Conservation (phyloP, 2,113 vertebrate genomes). For the Riparia riparia region DNA sequence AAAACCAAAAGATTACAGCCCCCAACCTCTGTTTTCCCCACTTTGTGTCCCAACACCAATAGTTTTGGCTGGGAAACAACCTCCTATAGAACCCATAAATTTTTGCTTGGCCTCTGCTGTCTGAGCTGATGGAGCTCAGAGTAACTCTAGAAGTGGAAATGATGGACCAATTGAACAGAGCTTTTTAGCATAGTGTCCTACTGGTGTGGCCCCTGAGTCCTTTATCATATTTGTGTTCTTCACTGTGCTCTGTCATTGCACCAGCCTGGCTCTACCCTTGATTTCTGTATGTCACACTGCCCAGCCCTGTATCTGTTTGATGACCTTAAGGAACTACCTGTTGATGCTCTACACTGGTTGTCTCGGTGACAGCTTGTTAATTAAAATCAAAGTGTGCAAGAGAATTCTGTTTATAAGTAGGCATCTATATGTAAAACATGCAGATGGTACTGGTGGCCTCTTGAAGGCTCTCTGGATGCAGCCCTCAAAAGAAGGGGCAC, state of each 20-base stretch:
- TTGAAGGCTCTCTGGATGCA: neutral
- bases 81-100: neutral
- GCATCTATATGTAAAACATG: neutral
- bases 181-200: neutral
- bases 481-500: neutral
- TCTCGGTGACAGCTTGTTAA: neutral
- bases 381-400: neutral
- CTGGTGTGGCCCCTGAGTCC: neutral
- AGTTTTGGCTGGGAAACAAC: neutral
- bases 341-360: neutral
- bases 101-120: neutral
- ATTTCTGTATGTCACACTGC: neutral
- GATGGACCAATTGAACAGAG: neutral
- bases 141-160: neutral
- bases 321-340: neutral
- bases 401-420: neutral
- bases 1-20: neutral
- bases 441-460: neutral
- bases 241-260: neutral
- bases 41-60: fast-evolving
- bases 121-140: neutral
- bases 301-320: neutral
- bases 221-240: neutral
- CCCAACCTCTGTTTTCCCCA: neutral
- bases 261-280: neutral